Base-by-base conservation (phyloP, 1,140 invertebrate genomes). In the Neodiprion fabricii region DNA sequence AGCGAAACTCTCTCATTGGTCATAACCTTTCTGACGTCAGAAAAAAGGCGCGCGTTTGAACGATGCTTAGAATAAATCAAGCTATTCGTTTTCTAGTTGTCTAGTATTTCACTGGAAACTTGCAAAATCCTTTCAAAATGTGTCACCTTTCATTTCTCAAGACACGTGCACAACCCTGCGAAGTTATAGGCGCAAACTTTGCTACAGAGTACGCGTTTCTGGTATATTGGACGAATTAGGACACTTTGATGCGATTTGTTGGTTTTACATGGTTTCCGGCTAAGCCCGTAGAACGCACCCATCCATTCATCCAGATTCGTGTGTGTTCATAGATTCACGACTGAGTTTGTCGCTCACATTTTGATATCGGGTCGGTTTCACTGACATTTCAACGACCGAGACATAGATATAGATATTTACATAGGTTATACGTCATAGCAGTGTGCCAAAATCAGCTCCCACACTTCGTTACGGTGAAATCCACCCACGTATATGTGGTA, bases 181-280 rank as follows among this genome's bases (percentile, higher is more conserved):
- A 61, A 9, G n/a, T 61, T 61, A 9, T 1, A 40, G 1, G 1
- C 28, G 28, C 28, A 40, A 5, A 5, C 28, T 40, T 1, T 40
- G 28, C 28, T 40, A 5, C 28, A 40, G 28, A 40, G 28, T 40
- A 40, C 2, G 28, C 28, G 5, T 40, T 40, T 2, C 28, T 40
- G 28, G 28, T 40, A 40, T 40, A 40, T 5, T 5, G 2, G 28
- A 40, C 53, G 53, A 61, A 61, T 61, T 61, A 17, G 53, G 53
- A 61, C 53, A 17, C 53, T 61, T 61, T 61, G 53, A 61, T 61
- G 53, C 53, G 53, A 61, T 61, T 61, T 61, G 11, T 17, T 61
- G 53, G n/a, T 7, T 61, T 61, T 61, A 61, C 53, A 61, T 61
- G 53, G 53, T 61, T 61, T 61, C 53, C 53, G 53, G 53, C 53